Conservation (phyloP, 2,797 vertebrate genomes). For the Linurgus olivaceus region DNA sequence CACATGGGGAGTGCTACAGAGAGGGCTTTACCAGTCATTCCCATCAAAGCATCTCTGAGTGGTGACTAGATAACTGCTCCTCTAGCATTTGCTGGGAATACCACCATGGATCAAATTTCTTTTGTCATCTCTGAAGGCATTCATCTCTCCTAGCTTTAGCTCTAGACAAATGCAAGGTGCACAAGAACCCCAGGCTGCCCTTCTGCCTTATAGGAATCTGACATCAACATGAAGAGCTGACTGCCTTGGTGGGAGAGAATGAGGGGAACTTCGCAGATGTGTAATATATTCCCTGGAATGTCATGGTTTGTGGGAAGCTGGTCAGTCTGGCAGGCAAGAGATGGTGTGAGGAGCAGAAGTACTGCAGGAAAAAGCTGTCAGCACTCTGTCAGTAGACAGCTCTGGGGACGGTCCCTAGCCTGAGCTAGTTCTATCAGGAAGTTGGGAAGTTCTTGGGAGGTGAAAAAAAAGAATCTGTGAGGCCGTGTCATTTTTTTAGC, state of each 20-base stretch:
- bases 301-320: background rate
- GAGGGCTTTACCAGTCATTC: background rate
- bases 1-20: fast-evolving
- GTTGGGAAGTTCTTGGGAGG: background rate
- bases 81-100: background rate
- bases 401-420: background rate
- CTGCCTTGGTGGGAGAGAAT: background rate
- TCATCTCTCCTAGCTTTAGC: background rate
- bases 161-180: background rate
- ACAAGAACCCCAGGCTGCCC: background rate
- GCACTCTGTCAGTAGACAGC: background rate
- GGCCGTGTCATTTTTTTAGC: background rate
- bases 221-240: background rate
- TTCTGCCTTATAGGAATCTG: background rate
- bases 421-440: background rate
- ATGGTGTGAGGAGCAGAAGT: background rate
- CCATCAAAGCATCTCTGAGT: background rate
- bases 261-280: background rate
- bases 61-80: background rate
- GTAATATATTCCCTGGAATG: background rate
- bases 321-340: background rate
- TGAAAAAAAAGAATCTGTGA: background rate
- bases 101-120: background rate
- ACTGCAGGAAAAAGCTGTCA: background rate
- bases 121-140: background rate